Base-by-base conservation (phyloP, 2,797 vertebrate genomes). In the Varecia variegata region DNA sequence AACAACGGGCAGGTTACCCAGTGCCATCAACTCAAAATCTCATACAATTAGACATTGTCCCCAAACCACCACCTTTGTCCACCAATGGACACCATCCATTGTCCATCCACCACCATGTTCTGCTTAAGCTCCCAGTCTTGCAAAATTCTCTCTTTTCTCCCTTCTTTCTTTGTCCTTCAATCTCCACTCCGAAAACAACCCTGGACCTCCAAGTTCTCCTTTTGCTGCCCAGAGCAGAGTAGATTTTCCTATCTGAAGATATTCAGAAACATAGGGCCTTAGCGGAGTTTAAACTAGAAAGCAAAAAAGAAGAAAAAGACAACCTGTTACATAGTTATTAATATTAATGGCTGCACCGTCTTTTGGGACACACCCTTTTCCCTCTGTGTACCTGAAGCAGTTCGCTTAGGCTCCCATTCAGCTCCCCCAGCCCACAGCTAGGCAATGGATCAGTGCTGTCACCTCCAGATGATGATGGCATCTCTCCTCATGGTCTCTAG, bases 41-140 rank as follows among this genome's bases (percentile, higher is more conserved):
- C 14, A 1, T 13, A 54, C 32, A 35, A 0, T 30, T 45, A 32
- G 58, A 40, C 6, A 1, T 30, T 50, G 23, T 58, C 13, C 45
- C 11, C 1, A 18, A 9, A 27, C 1, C 35, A 35, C 20, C 6
- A 0, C 40, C 6, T n/a, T n/a, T n/a, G n/a, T n/a, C n/a, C n/a
- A n/a, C n/a, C n/a, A n/a, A n/a, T n/a, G n/a, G n/a, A n/a, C n/a
- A n/a, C n/a, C n/a, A n/a, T n/a, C n/a, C n/a, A n/a, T n/a, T n/a
- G n/a, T n/a, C n/a, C n/a, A n/a, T n/a, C n/a, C n/a, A n/a, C n/a
- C n/a, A n/a, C n/a, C 21, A 43, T 14, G 7, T 6, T 17, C 18
- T 14, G 73, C 35, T n/a, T 11, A 27, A 23, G 13, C 5, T 40
- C 35, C 3, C 23, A 43, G 14, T 23, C 80, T 27, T 56, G 45